Percentiles rank a stretch among this genome's conserved stretches.
Conservation (phyloP, 1,140 invertebrate species). For the Drosophila hydei region DNA sequence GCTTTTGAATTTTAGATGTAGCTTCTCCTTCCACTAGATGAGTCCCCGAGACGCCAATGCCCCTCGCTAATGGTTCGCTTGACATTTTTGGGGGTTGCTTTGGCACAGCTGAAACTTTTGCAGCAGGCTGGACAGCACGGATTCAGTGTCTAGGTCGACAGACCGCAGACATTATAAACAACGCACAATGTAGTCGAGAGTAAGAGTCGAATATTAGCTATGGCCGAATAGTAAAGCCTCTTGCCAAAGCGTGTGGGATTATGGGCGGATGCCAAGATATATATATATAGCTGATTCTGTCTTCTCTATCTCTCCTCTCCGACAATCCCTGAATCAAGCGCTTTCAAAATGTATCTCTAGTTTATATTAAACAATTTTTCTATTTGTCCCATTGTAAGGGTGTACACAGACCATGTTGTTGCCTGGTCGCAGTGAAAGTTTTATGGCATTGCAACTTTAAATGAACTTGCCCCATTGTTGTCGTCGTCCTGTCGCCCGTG, state of each 20-base stretch:
- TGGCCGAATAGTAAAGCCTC: neutral
- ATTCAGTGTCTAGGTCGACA: slow-evolving; percentile 67
- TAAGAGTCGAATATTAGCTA: neutral
- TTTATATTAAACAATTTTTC: neutral
- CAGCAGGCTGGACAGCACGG: slow-evolving; percentile 27
- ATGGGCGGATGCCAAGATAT: no score
- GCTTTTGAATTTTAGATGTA: slow-evolving; percentile 70
- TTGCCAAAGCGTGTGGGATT: no score
- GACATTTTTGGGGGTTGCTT: slow-evolving; percentile 42
- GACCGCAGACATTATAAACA: slow-evolving; percentile 83
- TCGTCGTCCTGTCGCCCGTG: slow-evolving; percentile 10
- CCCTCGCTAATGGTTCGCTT: slow-evolving; percentile 49
- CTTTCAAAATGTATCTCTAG: no score
- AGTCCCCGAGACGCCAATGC: neutral
- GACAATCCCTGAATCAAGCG: no score
- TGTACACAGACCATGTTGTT: neutral
- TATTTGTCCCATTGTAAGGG: neutral
- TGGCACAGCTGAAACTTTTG: slow-evolving; percentile 19
- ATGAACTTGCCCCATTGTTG: slow-evolving; percentile 58
- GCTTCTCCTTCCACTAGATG: neutral
- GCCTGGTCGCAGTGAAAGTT: slow-evolving; percentile 65
- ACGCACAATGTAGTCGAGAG: slow-evolving; percentile 8
- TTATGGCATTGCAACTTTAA: slow-evolving; percentile 65
- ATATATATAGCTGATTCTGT: no score
- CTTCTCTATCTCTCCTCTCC: no score